Conservation (phyloP, 1,140 invertebrate genomes). For the Luehdorfia chinensis region DNA sequence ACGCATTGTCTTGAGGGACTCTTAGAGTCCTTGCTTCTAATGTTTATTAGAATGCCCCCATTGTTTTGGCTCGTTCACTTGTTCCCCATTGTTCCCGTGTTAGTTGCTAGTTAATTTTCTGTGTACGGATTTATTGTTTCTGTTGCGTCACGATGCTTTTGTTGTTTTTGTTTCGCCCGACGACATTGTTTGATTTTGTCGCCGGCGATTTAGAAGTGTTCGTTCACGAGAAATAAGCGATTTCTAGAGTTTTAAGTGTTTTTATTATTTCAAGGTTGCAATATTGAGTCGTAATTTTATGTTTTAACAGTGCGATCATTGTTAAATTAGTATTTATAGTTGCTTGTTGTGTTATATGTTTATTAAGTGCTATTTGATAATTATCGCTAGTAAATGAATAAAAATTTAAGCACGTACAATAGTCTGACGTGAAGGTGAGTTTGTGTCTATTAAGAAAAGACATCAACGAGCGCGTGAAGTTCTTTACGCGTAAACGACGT, state of each 20-base stretch:
- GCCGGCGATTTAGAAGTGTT: conserved; percentile 4
- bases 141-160: conserved; percentile 20
- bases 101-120: conserved; percentile 36
- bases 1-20: conserved; percentile 35
- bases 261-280: not conserved
- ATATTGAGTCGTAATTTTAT: too few relatives aligned
- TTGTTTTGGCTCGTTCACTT: conserved; percentile 39
- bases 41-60: conserved; percentile 45
- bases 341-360: too few relatives aligned
- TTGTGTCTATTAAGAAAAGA: conserved; percentile 42
- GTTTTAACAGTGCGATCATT: too few relatives aligned
- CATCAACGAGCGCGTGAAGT: conserved; percentile 43
- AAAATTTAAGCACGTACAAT: too few relatives aligned
- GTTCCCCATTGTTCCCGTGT: conserved; percentile 34
- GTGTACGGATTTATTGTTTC: conserved; percentile 38
- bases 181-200: conserved; percentile 25
- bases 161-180: conserved; percentile 23
- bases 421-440: too few relatives aligned
- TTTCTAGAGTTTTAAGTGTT: conserved; percentile 10
- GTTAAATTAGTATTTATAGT: too few relatives aligned
- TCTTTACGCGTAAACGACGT: conserved; percentile 30
- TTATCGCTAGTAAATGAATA: too few relatives aligned
- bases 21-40: conserved; percentile 49
- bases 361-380: too few relatives aligned
- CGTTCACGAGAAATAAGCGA: not conserved